phyloP scores from a whole-genome alignment of 1,140 invertebrate genomes.

The Megalonaias nervosa region DNA sequence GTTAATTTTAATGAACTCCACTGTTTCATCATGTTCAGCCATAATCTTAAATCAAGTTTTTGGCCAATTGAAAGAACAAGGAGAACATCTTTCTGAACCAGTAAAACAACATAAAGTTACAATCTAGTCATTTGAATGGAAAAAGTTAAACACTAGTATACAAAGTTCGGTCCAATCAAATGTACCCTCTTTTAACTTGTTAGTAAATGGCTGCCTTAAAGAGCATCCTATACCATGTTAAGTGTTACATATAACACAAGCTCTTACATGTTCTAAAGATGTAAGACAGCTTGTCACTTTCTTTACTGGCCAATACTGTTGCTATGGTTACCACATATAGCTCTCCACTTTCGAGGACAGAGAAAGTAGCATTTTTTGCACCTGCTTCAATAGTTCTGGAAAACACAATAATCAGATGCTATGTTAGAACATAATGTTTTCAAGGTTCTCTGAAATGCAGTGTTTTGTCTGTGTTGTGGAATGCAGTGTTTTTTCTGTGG shows the following conservation, averaged over 20 bases:
- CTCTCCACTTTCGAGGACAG: conserved; percentile 7
- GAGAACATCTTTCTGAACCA: too few species aligned
- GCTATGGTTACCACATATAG: conserved; percentile 19
- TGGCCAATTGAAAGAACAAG: too few species aligned
- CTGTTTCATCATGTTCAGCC: too few species aligned
- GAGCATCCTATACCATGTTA: neutral
- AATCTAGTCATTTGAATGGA: too few species aligned
- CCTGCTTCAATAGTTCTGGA: conserved; percentile 14
- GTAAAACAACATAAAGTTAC: too few species aligned
- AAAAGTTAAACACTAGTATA: too few species aligned
- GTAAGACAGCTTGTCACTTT: conserved; percentile 9
- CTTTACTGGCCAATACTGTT: conserved; percentile 16
- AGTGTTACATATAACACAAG: neutral
- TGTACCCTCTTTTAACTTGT: neutral
- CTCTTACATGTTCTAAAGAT: conserved; percentile 26
- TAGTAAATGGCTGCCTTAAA: neutral
- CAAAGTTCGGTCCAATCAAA: neutral
- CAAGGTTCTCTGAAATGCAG: too few species aligned
- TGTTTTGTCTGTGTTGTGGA: too few species aligned
- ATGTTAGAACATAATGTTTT: too few species aligned
- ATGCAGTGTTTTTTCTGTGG: too few species aligned
- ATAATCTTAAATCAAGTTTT: too few species aligned
- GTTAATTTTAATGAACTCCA: too few species aligned
- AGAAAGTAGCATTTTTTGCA: conserved; percentile 9
- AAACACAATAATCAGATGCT: neutral